A percentile compares a stretch with the other conserved stretches of the same genome.
These are phyloP conservation scores for Theretra japonica DNA, from an alignment of 2,888 invertebrate species.

Conservation along the genomic window DNA sequence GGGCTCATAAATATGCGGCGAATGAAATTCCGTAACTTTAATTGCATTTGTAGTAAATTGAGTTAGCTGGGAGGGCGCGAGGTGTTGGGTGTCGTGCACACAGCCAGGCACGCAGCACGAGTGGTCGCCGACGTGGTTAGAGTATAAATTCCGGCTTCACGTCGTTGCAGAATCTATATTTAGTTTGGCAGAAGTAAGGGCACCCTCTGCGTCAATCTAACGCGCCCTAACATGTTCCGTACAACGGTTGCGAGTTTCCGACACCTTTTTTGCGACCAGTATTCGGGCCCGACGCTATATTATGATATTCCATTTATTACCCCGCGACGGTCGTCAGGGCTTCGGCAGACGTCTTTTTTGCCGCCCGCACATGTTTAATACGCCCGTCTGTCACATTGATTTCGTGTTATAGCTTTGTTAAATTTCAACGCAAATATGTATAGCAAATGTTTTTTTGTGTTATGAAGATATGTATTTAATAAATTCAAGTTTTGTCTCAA, in stretches of 20 bases:
- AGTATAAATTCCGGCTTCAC: slow-evolving; percentile 65
- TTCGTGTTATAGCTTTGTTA: slow-evolving; percentile 56
- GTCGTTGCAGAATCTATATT: slow-evolving; percentile 69
- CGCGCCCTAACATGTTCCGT: slow-evolving; percentile 46
- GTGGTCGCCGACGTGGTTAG: slow-evolving; percentile 61
- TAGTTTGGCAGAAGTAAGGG: slow-evolving; percentile 61
- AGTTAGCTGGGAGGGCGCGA: slow-evolving; percentile 36
- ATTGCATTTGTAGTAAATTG: slow-evolving; percentile 27
- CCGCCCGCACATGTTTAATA: slow-evolving; percentile 70
- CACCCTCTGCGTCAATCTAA: slow-evolving; percentile 56
- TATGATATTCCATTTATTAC: slow-evolving; percentile 67
- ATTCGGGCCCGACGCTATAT: slow-evolving; percentile 62
- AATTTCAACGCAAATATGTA: neutral
- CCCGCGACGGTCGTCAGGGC: slow-evolving; percentile 51
- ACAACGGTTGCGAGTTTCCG: slow-evolving; percentile 42
- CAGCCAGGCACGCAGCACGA: slow-evolving; percentile 45
- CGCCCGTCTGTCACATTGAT: slow-evolving; percentile 61
- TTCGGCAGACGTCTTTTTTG: slow-evolving; percentile 62
- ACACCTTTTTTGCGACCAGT: slow-evolving; percentile 55
- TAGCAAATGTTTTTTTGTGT: neutral
- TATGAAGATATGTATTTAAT: neutral
- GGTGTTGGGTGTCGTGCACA: slow-evolving; percentile 44
- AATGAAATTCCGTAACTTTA: neutral
- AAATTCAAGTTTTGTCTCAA: neutral
- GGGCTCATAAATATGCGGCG: neutral